Evolutionary conservation across 2,113 vertebrate genomes (phyloP).

Genomic region (Oenanthe melanoleuca): DNA sequence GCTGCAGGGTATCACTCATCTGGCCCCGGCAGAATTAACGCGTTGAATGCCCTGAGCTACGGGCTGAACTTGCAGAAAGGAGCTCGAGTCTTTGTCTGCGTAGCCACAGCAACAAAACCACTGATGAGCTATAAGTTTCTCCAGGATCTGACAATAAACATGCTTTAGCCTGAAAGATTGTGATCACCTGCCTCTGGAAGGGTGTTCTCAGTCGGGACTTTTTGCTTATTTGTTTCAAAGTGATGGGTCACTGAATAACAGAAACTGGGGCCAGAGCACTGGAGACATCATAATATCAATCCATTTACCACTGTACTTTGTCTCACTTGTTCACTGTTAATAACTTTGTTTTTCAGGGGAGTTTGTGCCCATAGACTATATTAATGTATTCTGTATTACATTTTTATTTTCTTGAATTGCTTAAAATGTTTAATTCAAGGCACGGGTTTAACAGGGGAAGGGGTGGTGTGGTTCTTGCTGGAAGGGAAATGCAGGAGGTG

Average conservation of each 20-base stretch:
- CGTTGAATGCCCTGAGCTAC: not conserved
- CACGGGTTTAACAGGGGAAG: fast-evolving
- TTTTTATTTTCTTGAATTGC: not conserved
- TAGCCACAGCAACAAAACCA: conserved; percentile 9
- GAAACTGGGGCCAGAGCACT: not conserved
- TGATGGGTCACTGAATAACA: not conserved
- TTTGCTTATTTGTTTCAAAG: not conserved
- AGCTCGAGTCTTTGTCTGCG: not conserved
- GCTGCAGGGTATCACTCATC: conserved; percentile 18
- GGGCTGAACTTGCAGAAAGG: not conserved
- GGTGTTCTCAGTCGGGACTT: not conserved
- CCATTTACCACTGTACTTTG: not conserved
- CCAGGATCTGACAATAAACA: not conserved
- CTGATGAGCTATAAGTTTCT: not conserved
- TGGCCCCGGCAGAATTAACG: conserved; percentile 25
- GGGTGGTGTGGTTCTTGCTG: not conserved
- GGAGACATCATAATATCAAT: not conserved
- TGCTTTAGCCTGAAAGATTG: not conserved
- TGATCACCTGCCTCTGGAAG: not conserved
- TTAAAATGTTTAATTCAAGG: not conserved
- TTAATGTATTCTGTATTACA: not conserved
- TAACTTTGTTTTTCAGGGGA: not conserved
- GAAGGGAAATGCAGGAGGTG: not conserved
- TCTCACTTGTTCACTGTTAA: not conserved
- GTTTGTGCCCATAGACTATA: not conserved